phyloP scores from a whole-genome alignment of 2,113 vertebrate genomes.

The Phalacrocorax brasilianus region DNA sequence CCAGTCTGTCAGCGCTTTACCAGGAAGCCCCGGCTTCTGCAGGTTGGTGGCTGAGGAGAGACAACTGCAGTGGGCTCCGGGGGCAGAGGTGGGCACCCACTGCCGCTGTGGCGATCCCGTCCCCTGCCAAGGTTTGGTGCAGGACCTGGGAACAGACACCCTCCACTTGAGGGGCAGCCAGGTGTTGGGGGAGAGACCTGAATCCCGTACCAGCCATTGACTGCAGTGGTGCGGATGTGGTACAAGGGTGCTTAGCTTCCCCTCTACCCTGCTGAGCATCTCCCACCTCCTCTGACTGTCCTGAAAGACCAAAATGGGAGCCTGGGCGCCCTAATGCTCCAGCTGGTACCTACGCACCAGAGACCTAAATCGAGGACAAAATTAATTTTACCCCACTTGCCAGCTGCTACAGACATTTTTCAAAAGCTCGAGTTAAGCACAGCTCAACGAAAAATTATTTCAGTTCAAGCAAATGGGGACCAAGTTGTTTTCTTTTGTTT shows the following conservation, averaged over 20 bases:
- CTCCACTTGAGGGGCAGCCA: background rate
- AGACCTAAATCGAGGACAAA: background rate
- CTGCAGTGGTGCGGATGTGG: rapidly evolving
- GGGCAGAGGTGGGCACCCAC: background rate
- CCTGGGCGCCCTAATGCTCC: no score
- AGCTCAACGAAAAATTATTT: background rate
- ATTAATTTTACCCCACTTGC: background rate
- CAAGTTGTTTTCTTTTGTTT: background rate
- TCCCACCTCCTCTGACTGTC: rapidly evolving
- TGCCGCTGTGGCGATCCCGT: rapidly evolving
- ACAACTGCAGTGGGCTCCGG: rapidly evolving
- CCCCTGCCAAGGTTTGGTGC: rapidly evolving
- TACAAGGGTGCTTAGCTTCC: rapidly evolving
- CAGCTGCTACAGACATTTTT: background rate
- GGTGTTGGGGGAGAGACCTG: background rate
- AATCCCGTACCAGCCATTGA: rapidly evolving
- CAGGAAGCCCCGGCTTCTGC: background rate
- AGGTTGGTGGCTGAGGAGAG: background rate
- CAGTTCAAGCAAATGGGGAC: background rate
- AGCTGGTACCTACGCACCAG: rapidly evolving
- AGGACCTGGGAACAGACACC: rapidly evolving
- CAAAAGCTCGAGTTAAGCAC: background rate
- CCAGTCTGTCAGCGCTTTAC: background rate
- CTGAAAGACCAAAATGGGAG: background rate
- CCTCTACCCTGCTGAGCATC: background rate